A percentile compares a stretch with the other conserved stretches of the same genome.
Conservation (phyloP, 2,113 vertebrate species). For the Acrocephalus arundinaceus region DNA sequence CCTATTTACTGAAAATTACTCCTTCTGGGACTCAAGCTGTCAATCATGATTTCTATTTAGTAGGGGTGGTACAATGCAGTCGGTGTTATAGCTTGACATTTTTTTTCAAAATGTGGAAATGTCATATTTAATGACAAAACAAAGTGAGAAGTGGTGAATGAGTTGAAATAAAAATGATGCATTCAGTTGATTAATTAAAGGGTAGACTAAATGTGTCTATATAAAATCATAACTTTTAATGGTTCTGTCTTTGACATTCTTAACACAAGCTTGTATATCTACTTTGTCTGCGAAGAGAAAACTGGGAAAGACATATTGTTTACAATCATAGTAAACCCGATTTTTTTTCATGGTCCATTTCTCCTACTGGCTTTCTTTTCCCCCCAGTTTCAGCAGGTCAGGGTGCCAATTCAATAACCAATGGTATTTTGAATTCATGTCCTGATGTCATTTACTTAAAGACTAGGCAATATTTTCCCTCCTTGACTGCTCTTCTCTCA, state of each 20-base stretch:
- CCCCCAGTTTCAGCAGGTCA: background rate
- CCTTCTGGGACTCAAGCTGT: background rate
- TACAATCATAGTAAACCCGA: background rate
- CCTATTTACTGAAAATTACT: slow-evolving; percentile 37
- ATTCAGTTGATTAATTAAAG: slow-evolving; percentile 43
- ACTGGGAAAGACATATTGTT: background rate
- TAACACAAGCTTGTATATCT: background rate
- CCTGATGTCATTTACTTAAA: slow-evolving; percentile 4
- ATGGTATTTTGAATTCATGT: background rate
- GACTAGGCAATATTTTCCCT: background rate
- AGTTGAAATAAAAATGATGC: slow-evolving; percentile 5
- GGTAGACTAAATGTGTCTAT: background rate
- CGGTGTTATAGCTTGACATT: slow-evolving; percentile 4
- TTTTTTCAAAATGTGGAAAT: slow-evolving; percentile 39
- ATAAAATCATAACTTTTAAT: background rate
- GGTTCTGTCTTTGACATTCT: background rate
- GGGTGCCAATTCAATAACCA: background rate
- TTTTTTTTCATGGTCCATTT: background rate
- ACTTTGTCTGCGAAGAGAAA: background rate
- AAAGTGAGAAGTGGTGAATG: slow-evolving; percentile 11
- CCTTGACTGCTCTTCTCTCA: slow-evolving; percentile 1
- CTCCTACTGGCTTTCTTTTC: background rate
- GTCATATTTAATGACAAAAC: slow-evolving; percentile 59
- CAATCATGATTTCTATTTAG: slow-evolving; percentile 41
- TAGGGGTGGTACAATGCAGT: background rate